Evolutionary conservation across 2,797 vertebrate species (phyloP).

Genomic region (Falco biarmicus): DNA sequence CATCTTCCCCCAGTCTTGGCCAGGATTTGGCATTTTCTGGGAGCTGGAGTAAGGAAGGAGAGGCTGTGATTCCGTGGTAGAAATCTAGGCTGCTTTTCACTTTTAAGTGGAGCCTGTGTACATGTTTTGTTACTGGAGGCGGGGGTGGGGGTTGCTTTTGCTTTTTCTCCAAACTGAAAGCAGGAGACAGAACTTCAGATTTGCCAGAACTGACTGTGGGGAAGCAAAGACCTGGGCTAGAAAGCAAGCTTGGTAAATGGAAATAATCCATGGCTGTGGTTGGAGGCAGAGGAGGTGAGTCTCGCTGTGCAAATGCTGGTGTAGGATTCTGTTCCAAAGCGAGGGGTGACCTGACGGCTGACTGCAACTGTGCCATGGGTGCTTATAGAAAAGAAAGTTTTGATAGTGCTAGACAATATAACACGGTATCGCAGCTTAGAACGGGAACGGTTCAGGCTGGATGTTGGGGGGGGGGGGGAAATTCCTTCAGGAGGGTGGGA

Average conservation of each 20-base stretch:
- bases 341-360: neutral
- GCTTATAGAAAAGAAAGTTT: neutral
- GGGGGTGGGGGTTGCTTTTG: no score
- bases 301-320: fast-evolving
- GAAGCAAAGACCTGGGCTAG: neutral
- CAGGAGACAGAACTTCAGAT: neutral
- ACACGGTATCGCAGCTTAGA: neutral
- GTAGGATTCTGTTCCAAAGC: neutral
- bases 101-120: neutral
- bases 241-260: neutral
- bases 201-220: neutral
- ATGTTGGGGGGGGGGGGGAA: neutral
- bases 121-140: neutral
- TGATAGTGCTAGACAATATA: neutral
- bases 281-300: neutral
- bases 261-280: neutral
- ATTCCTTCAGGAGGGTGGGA: neutral
- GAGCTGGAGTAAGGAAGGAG: neutral
- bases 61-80: neutral
- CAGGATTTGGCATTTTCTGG: neutral
- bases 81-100: neutral
- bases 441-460: neutral
- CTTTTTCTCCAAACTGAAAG: neutral
- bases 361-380: neutral
- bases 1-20: neutral